phyloP scores from a whole-genome alignment of 2,888 invertebrate genomes.

The Chalcosyrphus nemorum region DNA sequence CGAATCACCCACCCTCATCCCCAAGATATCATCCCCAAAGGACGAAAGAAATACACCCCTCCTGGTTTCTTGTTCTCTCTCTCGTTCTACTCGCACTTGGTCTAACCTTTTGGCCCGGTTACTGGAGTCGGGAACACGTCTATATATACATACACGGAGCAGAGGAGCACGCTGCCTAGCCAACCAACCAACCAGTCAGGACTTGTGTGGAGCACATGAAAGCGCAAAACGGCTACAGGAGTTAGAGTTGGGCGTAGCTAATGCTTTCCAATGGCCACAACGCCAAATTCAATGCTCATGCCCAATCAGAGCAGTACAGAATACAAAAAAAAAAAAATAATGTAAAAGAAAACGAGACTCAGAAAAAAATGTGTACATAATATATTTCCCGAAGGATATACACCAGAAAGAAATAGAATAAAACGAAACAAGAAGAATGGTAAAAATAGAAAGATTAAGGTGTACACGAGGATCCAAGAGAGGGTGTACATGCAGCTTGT shows the following conservation, averaged over 20 bases:
- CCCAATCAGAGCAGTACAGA: constrained; percentile 74
- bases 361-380: constrained; percentile 46
- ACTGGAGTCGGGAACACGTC: constrained; percentile 31
- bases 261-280: constrained; percentile 76
- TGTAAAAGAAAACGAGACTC: constrained; percentile 24
- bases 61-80: constrained; percentile 48
- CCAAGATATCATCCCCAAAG: constrained; percentile 58
- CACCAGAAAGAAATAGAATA: constrained; percentile 32
- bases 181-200: constrained; percentile 65
- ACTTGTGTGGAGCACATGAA: constrained; percentile 63
- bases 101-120: constrained; percentile 66
- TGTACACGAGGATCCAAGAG: constrained; percentile 21
- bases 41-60: constrained; percentile 61
- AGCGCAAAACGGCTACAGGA: constrained; percentile 53
- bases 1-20: constrained; percentile 63
- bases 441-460: constrained; percentile 30
- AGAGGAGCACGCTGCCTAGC: constrained; percentile 65
- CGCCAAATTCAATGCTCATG: constrained; percentile 76
- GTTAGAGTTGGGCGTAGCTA: constrained; percentile 74
- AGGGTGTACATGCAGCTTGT: constrained; percentile 20
- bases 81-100: constrained; percentile 35
- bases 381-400: constrained; percentile 66
- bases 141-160: constrained; percentile 50
- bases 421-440: constrained; percentile 26
- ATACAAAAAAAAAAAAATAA: constrained; percentile 57